A percentile compares a stretch with the other conserved stretches of the same genome.
Evolutionary conservation across 2,797 vertebrate genomes (phyloP).

Genomic region (Acanthurus tractus): DNA sequence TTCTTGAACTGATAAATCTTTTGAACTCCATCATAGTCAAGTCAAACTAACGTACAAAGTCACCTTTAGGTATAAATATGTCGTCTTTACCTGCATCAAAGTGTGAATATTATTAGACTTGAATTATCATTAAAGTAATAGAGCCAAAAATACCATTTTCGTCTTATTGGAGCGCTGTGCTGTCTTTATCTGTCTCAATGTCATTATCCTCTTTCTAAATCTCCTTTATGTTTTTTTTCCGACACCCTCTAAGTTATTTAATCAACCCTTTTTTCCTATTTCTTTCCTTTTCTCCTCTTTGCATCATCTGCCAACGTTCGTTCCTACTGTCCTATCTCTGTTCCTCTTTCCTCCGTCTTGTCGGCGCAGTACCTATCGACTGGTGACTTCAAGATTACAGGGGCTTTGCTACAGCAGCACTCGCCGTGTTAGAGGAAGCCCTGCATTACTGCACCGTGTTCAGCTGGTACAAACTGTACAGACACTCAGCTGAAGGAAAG

Average conservation of each 20-base stretch:
- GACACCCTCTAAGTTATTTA: neutral
- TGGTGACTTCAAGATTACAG: constrained; percentile 38
- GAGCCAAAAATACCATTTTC: neutral
- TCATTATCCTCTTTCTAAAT: constrained; percentile 1
- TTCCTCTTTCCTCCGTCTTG: neutral
- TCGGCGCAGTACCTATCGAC: constrained; percentile 14
- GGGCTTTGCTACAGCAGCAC: constrained; percentile 50
- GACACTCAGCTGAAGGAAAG: constrained; percentile 24
- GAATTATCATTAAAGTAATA: neutral
- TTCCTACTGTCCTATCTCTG: neutral
- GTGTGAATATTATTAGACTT: neutral
- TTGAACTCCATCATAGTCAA: no score
- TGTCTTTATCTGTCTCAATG: neutral
- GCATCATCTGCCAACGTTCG: neutral
- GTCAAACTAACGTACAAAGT: no score
- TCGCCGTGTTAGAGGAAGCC: constrained; percentile 44
- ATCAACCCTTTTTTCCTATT: neutral
- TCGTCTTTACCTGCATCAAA: neutral
- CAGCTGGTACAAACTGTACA: constrained; percentile 30
- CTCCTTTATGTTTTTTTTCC: neutral
- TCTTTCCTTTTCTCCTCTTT: neutral
- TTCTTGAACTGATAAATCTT: no score
- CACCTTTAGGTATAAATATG: neutral
- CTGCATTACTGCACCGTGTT: constrained; percentile 34
- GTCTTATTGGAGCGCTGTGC: constrained; percentile 17